Evolutionary conservation across 2,113 vertebrate species (phyloP), one percentile per base, ranked within the genome.

Genomic region (Rhagologus leucostigma): DNA sequence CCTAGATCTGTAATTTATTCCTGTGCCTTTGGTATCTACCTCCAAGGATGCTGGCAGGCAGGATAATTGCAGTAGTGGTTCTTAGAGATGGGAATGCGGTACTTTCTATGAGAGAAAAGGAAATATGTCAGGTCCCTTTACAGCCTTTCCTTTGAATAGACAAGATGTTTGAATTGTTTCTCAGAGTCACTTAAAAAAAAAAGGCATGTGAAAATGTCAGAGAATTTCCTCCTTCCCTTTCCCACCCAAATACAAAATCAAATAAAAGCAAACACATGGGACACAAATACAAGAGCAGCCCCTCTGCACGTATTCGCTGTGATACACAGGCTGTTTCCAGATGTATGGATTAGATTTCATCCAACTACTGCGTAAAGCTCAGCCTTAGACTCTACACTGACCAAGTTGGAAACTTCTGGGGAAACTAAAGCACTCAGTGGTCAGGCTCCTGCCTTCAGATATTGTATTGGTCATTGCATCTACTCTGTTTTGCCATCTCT

Each of bases 221-320:
- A 73, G 90, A 93, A 93, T 95, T 97, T 95, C 92, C 90, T 97
- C 67, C 94, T 94, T 90, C 27, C 63, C 42, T 90, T 95, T 97
- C 91, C 87, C 93, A 96, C 90, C 92, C 95, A 95, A 93, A 96
- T 90, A 84, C 90, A 96, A 95, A 97, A 95, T 94, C 91, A 96
- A 96, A 94, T 95, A 94, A 97, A 95, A 96, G 84, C 84, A 93
- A 96, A 97, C 95, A 97, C 87, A 93, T 96, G 90, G 87, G 87
- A 85, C 82, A 91, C 33, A 95, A 93, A 90, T 74, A 90, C 35
- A 79, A 79, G 90, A 65, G 46, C 93, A 87, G 37, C 70, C 87
- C 67, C 67, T 91, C 71, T 91, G 68, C 76, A 84, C 32, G 1
- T 89, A 92, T 69, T 85, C 3, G 5, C 70, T 73, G 59, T 50